Conservation (phyloP, 2,797 vertebrate genomes). For the Phataginus tricuspis region DNA sequence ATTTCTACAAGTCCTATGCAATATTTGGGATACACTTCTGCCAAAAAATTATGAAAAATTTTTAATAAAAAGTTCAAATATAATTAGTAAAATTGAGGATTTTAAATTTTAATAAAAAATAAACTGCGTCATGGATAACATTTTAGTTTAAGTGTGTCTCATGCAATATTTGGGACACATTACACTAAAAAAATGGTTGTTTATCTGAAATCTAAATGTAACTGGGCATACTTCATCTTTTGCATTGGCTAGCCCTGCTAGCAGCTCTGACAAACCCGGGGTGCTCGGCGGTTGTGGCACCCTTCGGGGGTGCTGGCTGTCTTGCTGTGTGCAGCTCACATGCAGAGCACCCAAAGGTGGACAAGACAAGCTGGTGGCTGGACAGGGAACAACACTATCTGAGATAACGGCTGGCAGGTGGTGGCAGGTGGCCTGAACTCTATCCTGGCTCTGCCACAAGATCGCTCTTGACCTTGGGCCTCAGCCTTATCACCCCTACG, state of each 20-base stretch:
- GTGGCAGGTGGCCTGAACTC: neutral
- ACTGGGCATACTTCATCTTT: accelerated
- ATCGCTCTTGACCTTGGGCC: neutral
- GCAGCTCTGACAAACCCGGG: accelerated
- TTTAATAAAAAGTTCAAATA: neutral
- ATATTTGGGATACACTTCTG: neutral
- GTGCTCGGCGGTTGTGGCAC: accelerated
- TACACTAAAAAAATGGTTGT: neutral
- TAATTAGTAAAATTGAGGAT: neutral
- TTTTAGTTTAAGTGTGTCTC: neutral
- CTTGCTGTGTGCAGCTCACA: accelerated
- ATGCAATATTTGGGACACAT: neutral
- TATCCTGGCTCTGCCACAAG: neutral
- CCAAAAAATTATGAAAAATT: neutral
- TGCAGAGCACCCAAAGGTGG: neutral
- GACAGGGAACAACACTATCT: neutral
- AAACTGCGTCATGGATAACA: neutral
- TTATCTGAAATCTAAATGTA: neutral
- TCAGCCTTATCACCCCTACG: neutral
- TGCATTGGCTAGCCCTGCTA: neutral
- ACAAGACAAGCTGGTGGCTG: neutral
- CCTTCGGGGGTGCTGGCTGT: accelerated
- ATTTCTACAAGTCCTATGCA: neutral
- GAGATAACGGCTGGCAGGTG: neutral
- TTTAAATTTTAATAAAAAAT: neutral